These are phyloP conservation scores for Brenthis daphne DNA, from an alignment of 2,888 invertebrate species.

Conservation along the genomic window DNA sequence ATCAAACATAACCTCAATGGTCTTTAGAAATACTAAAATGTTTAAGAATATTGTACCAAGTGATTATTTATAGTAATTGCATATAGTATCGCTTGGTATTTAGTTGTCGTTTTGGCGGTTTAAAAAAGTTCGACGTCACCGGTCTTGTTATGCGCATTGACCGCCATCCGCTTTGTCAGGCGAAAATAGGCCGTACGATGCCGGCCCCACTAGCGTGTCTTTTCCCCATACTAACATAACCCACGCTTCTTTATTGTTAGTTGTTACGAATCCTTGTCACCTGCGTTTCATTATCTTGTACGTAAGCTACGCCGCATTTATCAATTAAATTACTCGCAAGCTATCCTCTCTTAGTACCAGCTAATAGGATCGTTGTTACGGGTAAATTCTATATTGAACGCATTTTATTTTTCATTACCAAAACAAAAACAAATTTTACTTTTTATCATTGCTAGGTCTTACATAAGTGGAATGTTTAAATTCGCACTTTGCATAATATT, in stretches of 20 bases:
- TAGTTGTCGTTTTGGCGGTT: slow-evolving; percentile 46
- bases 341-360: slow-evolving; percentile 39
- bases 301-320: slow-evolving; percentile 53
- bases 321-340: slow-evolving; percentile 50
- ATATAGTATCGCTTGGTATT: slow-evolving; percentile 18
- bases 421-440: no score
- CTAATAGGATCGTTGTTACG: no score
- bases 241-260: slow-evolving; percentile 76
- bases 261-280: slow-evolving; percentile 74
- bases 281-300: slow-evolving; percentile 67
- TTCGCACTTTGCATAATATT: neutral
- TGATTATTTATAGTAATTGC: slow-evolving; percentile 27
- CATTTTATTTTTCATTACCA: no score
- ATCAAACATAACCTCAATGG: slow-evolving; percentile 37
- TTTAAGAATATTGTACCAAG: slow-evolving; percentile 16
- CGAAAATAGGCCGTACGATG: slow-evolving; percentile 66
- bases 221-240: slow-evolving; percentile 69
- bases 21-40: slow-evolving; percentile 33
- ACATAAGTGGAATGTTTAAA: no score
- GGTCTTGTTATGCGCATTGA: slow-evolving; percentile 67
- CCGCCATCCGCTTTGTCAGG: slow-evolving; percentile 70
- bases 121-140: slow-evolving; percentile 53
- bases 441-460: no score
- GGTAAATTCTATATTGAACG: no score
- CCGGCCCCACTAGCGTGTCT: slow-evolving; percentile 62